Conservation (phyloP, 37 sponge, comb jelly and placozoan species). For the Diacarnus erythraeanus region DNA sequence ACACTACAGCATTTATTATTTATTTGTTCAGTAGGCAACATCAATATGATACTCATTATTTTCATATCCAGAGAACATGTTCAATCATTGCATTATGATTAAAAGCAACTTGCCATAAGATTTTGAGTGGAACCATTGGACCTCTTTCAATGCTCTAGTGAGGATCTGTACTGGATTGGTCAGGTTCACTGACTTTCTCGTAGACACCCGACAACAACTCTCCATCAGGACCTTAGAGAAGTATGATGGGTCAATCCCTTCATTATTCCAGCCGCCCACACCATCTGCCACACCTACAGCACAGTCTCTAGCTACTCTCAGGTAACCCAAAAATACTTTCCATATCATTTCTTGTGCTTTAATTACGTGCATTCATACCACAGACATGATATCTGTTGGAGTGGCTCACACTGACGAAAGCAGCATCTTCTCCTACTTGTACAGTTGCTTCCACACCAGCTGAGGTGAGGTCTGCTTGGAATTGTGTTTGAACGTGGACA, state of each 20-base stretch:
- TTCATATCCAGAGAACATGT: too few species aligned
- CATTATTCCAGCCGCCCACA: slow-evolving; percentile 72
- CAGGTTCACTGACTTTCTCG: background rate
- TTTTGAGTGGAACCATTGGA: slow-evolving; percentile 25
- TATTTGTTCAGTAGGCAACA: too few species aligned
- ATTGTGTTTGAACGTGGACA: background rate
- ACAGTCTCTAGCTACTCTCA: too few species aligned
- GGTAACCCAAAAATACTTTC: background rate
- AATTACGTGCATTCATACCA: background rate
- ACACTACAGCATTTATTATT: too few species aligned
- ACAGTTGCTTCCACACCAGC: background rate
- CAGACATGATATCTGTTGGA: slow-evolving; percentile 4
- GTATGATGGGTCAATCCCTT: slow-evolving; percentile 63
- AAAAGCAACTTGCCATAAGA: slow-evolving; percentile 33
- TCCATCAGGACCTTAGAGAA: slow-evolving; percentile 61
- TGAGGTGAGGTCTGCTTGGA: background rate
- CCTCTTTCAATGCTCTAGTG: slow-evolving; percentile 19
- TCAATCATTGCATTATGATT: too few species aligned
- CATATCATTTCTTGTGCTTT: too few species aligned
- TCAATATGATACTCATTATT: too few species aligned
- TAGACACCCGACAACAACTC: slow-evolving; percentile 28
- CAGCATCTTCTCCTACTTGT: slow-evolving; percentile 25
- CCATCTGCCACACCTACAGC: slow-evolving; percentile 84
- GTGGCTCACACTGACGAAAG: background rate
- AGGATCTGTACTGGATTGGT: slow-evolving; percentile 39